Evolutionary conservation across 2,113 vertebrate species (phyloP), one percentile per base, ranked within the genome.

Genomic region (Porphyrio hochstetteri): DNA sequence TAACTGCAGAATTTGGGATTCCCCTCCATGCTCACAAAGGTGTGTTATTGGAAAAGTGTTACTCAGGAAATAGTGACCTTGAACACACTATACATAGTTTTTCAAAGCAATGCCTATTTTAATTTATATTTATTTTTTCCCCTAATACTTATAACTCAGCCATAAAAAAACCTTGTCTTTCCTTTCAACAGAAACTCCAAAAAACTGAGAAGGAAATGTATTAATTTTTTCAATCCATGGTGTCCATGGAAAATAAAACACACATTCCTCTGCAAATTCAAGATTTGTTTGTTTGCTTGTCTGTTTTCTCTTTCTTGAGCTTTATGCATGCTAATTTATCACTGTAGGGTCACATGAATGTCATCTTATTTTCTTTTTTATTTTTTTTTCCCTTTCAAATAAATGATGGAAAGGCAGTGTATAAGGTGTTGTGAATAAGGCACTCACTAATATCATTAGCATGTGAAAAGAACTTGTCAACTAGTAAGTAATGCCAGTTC

Each of bases 381-480:
- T 1, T 24, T 1, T 28, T 88, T 69, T 91, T 52, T 12, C 6
- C 55, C 23, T 68, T 78, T 80, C 55, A 76, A 59, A 50, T 5
- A 24, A 57, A 74, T 44, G 46, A 70, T 55, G 46, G 68, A 86
- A 81, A 83, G 46, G 55, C 50, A 83, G 27, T 27, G 14, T 1
- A 0, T 17, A 57, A 53, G 10, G 68, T 53, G 38, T 29, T 15
- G 33, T 18, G 55, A 50, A 63, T 50, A 61, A 74, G 52, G 6
- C 16, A 55, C 35, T 70, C 24, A 23, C 31, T 91, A 42, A 36
- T 69, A 36, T 17, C 50, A 64, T 77, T 80, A 77, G 14, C 42
- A 82, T 14, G 9, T 50, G 44, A 86, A 94, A 90, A 83, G 55
- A 65, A 74, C 55, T 69, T 92, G 76, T 82, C n/a, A 69, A 18